Conservation (phyloP, 2,797 vertebrate genomes). For the Coregonus suidteri region DNA sequence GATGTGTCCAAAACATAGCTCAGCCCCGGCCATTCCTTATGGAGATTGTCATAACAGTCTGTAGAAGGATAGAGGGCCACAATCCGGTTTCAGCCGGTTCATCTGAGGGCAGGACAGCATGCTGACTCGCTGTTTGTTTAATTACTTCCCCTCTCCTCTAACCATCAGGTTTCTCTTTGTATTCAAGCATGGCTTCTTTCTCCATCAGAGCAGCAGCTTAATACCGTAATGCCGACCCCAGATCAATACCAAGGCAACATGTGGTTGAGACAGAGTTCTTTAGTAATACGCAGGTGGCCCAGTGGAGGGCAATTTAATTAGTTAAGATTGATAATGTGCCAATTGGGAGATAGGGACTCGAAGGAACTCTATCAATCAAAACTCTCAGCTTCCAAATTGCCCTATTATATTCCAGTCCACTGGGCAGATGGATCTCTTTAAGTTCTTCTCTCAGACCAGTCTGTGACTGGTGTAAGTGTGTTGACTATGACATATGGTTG, state of each 20-base stretch:
- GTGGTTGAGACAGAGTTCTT: conserved; percentile 34
- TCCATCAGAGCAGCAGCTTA: neutral
- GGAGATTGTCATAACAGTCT: conserved; percentile 32
- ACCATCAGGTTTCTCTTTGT: neutral
- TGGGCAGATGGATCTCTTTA: conserved; percentile 10
- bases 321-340: conserved; percentile 60
- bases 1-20: conserved; percentile 22
- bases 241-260: conserved; percentile 47
- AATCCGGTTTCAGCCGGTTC: conserved; percentile 29
- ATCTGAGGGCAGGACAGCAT: conserved; percentile 20
- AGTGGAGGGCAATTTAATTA: conserved; percentile 44
- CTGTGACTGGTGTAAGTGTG: neutral
- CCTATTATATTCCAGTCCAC: conserved; percentile 31
- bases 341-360: conserved; percentile 29
- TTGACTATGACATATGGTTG: conserved; percentile 1
- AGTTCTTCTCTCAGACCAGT: conserved; percentile 3
- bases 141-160: conserved; percentile 21
- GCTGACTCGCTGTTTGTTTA: conserved; percentile 3
- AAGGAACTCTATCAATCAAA: conserved; percentile 45
- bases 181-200: conserved; percentile 13
- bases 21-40: conserved; percentile 8
- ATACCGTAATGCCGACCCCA: conserved; percentile 12
- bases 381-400: conserved; percentile 37
- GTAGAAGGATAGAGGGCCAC: conserved; percentile 26
- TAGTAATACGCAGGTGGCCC: conserved; percentile 35